Percentiles rank a stretch among this genome's conserved stretches.
These are phyloP conservation scores for Pristionchus japonicus DNA, from an alignment of 2,888 invertebrate genomes.

Conservation along the genomic window DNA sequence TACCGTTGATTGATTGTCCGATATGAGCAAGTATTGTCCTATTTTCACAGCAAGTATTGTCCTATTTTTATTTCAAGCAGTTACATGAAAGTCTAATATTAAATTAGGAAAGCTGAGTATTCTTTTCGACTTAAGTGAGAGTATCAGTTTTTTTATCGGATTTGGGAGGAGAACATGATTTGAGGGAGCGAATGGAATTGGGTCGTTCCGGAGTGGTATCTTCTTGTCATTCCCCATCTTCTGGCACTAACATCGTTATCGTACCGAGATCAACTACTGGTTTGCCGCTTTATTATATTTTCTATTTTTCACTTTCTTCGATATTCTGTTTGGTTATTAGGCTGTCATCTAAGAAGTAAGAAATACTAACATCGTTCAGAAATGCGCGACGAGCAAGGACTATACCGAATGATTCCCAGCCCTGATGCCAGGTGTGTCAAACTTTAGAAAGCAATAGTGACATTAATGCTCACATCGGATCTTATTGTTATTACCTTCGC, in stretches of 20 bases:
- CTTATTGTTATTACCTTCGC: too few relatives aligned
- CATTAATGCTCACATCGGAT: too few relatives aligned
- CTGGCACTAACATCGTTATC: constrained; percentile 45
- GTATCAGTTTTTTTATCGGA: neutral
- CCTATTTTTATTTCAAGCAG: too few relatives aligned
- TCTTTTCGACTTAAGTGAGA: too few relatives aligned
- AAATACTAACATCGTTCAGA: neutral
- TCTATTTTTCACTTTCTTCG: neutral
- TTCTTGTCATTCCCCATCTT: constrained; percentile 37
- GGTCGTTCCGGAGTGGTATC: neutral
- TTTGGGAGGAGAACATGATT: too few relatives aligned
- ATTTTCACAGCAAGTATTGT: too few relatives aligned
- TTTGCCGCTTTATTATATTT: neutral
- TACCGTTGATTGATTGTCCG: too few relatives aligned
- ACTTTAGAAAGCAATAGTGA: too few relatives aligned
- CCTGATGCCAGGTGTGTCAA: constrained; percentile 38
- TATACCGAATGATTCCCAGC: constrained; percentile 38
- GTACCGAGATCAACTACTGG: neutral
- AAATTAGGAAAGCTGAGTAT: too few relatives aligned
- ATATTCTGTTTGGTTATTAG: neutral
- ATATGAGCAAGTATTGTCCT: too few relatives aligned
- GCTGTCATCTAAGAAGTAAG: neutral
- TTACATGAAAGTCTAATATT: too few relatives aligned
- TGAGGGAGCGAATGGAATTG: constrained; percentile 4
- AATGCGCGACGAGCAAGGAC: constrained; percentile 37